phyloP scores from a whole-genome alignment of 2,888 invertebrate genomes.

The Pristionchus entomophagus region DNA sequence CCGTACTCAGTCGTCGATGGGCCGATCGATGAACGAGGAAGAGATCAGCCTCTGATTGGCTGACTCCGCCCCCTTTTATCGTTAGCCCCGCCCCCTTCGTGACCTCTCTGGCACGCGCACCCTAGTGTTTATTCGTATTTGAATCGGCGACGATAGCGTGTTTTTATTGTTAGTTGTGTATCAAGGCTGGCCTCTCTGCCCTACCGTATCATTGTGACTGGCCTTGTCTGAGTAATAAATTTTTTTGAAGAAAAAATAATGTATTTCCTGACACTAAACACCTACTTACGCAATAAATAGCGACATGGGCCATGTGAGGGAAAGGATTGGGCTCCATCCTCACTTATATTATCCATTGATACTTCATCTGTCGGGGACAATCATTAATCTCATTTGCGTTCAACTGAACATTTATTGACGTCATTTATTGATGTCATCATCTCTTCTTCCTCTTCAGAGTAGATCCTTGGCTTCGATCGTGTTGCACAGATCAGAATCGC shows the following conservation, averaged over 20 bases:
- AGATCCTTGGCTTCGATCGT: constrained; percentile 15
- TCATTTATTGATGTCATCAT: too few species aligned
- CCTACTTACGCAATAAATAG: too few species aligned
- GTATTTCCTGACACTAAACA: too few species aligned
- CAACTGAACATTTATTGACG: too few species aligned
- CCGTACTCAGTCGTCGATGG: constrained; percentile 14
- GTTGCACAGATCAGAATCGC: constrained; percentile 3
- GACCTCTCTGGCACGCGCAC: neutral
- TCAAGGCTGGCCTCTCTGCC: neutral
- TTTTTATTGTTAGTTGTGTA: neutral
- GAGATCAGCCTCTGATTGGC: constrained; percentile 20
- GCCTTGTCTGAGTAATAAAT: constrained; percentile 6
- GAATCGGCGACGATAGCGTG: constrained; percentile 34
- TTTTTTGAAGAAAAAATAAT: neutral
- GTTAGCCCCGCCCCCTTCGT: neutral
- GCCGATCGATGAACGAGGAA: neutral
- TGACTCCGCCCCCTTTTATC: constrained; percentile 1
- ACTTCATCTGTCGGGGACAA: too few species aligned
- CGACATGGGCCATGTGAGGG: too few species aligned
- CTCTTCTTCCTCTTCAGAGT: neutral
- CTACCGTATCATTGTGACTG: neutral
- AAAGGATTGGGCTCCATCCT: too few species aligned
- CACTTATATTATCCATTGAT: too few species aligned
- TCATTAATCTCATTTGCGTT: too few species aligned
- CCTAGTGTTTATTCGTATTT: constrained; percentile 35